Base-by-base conservation (phyloP, 1,140 invertebrate genomes). In the Trichogramma pretiosum region DNA sequence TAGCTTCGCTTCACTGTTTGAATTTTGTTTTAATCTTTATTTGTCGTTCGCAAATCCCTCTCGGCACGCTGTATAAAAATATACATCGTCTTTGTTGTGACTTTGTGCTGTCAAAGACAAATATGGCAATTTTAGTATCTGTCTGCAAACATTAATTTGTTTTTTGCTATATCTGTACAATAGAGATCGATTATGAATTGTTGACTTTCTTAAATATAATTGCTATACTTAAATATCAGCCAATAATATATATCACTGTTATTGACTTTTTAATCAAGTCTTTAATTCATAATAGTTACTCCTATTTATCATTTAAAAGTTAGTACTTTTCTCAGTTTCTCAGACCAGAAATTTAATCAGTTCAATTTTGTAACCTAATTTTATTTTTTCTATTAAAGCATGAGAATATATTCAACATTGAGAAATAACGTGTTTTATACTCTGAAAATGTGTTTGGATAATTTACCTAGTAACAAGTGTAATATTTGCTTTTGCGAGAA, bases 111-210 rank as follows among this genome's bases (percentile, higher is more conserved):
- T 16, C 43, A 10, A 38, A 7, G 14, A 43, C 34, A 48, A 28
- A 30, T 49, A 49, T 49, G 47, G 47, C 47, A 49, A 43, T 43
- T 28, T n/a, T n/a, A n/a, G n/a, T n/a, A n/a, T n/a, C n/a, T 40
- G 16, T 30, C 34, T 49, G 36, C 43, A 9, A 49, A 37, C 32
- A 49, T 24, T 37, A 7, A 38, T 43, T n/a, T n/a, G n/a, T n/a
- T n/a, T n/a, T n/a, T n/a, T n/a, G n/a, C n/a, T n/a, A n/a, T n/a
- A n/a, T n/a, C n/a, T n/a, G n/a, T n/a, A n/a, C 33, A 43, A 16
- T 21, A 32, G 10, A 42, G 33, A 43, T 22, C 23, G 37, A 49
- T 34, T n/a, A 32, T 37, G 2, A n/a, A 43, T 36, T 48, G 21
- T 36, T 22, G 36, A 19, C 17, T 35, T 42, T 14, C 17, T 35